These are phyloP conservation scores for Hemibagrus guttatus DNA, from an alignment of 2,797 vertebrate species.

Conservation along the genomic window DNA sequence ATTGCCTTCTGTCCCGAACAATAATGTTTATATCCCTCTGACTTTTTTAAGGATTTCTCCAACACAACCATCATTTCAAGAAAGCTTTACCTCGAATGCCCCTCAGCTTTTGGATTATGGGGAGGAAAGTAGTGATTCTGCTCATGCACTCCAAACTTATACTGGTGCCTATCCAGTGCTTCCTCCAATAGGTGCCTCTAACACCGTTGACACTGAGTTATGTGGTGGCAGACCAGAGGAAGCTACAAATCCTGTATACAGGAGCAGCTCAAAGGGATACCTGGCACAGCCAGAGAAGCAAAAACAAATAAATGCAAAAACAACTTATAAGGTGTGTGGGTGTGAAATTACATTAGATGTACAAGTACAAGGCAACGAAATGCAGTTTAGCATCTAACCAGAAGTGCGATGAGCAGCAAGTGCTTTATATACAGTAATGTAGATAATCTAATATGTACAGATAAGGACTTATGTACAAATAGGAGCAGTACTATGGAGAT, in stretches of 20 bases:
- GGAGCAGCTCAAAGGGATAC: constrained; percentile 75
- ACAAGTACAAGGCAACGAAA: too few relatives aligned
- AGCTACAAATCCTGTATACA: constrained; percentile 50
- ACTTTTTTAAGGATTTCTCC: constrained; percentile 16
- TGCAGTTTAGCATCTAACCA: too few relatives aligned
- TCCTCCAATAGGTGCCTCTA: constrained; percentile 69
- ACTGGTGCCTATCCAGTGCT: constrained; percentile 62
- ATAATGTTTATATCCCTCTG: not conserved
- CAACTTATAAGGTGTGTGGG: constrained; percentile 72
- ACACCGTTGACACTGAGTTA: constrained; percentile 53
- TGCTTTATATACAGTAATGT: too few relatives aligned
- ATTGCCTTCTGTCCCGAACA: not conserved
- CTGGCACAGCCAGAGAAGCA: constrained; percentile 74
- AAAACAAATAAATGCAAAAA: constrained; percentile 64
- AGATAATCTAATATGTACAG: too few relatives aligned
- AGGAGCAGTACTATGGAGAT: too few relatives aligned
- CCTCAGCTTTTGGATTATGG: constrained; percentile 13
- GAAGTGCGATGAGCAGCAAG: too few relatives aligned
- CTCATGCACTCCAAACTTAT: constrained; percentile 46
- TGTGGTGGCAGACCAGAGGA: constrained; percentile 35
- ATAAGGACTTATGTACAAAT: too few relatives aligned
- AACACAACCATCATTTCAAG: constrained; percentile 5
- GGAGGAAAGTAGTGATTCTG: constrained; percentile 51
- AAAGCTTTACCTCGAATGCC: not conserved
- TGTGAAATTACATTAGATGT: too few relatives aligned